Percentiles rank a stretch among this genome's conserved stretches.
These are phyloP conservation scores for Stenotaenia linearis DNA, from an alignment of 2,888 invertebrate species.

Conservation along the genomic window DNA sequence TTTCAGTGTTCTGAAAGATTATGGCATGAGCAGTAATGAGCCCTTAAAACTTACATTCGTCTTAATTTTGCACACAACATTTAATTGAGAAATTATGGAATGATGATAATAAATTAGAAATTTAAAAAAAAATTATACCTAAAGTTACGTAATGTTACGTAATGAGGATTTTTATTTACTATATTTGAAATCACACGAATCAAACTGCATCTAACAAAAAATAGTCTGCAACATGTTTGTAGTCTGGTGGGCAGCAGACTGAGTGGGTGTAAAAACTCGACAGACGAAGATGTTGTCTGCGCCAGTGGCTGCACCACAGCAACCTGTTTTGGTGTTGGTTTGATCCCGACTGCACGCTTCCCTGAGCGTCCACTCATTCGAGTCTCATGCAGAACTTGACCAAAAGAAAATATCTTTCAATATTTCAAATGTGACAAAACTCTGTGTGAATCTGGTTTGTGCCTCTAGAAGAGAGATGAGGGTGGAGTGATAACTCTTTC, in stretches of 20 bases:
- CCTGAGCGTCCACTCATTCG: slow-evolving; percentile 14
- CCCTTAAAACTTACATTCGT: no score
- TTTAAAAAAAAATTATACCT: no score
- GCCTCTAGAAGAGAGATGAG: not conserved
- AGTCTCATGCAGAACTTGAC: slow-evolving; percentile 17
- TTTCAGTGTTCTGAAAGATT: not conserved
- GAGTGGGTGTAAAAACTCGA: slow-evolving; percentile 26
- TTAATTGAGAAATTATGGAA: no score
- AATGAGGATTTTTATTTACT: no score
- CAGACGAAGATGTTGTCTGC: slow-evolving; percentile 23
- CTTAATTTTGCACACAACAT: no score
- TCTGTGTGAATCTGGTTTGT: not conserved
- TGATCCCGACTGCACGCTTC: slow-evolving; percentile 23
- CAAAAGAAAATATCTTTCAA: slow-evolving; percentile 1
- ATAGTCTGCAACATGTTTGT: slow-evolving; percentile 14
- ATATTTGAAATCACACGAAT: no score
- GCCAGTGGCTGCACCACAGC: slow-evolving; percentile 23
- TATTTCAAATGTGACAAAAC: not conserved
- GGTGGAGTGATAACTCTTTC: not conserved
- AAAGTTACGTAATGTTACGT: no score
- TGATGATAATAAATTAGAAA: no score
- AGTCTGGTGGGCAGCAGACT: slow-evolving; percentile 1
- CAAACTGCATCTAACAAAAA: not conserved
- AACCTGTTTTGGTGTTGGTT: slow-evolving; percentile 24
- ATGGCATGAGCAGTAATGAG: not conserved